These are phyloP conservation scores for Rhagophthalmus giganteus DNA, from an alignment of 2,888 invertebrate species.

Conservation along the genomic window DNA sequence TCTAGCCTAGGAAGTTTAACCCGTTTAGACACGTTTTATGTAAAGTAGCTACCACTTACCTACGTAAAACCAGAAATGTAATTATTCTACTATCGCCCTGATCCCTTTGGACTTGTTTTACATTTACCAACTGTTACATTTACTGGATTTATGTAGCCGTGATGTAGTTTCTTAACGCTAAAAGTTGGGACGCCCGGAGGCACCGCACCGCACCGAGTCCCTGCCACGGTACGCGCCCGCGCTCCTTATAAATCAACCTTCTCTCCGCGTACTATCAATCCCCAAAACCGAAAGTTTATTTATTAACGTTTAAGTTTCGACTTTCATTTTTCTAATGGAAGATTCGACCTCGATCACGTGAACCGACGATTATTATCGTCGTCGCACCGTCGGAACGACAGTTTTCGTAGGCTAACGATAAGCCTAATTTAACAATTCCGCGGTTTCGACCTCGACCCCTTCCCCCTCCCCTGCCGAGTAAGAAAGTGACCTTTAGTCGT, in stretches of 20 bases:
- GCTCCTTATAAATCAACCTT: slow-evolving; percentile 16
- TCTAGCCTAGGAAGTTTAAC: slow-evolving; percentile 29
- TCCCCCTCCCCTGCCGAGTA: no score
- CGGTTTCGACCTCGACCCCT: no score
- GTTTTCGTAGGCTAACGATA: no score
- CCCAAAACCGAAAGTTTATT: no score
- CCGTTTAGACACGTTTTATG: slow-evolving; percentile 33
- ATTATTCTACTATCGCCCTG: slow-evolving; percentile 34
- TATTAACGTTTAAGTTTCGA: no score
- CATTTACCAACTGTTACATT: slow-evolving; percentile 38
- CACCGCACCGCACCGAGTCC: slow-evolving; percentile 3
- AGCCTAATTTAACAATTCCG: no score
- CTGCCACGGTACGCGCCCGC: slow-evolving; percentile 6
- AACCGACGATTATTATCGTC: no score
- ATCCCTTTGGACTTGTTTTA: slow-evolving; percentile 39
- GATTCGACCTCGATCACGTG: no score
- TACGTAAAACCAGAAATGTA: slow-evolving; percentile 34
- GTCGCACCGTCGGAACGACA: no score
- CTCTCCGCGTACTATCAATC: no score
- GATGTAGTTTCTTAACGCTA: slow-evolving; percentile 21
- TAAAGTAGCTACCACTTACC: slow-evolving; percentile 34
- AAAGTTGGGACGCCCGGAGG: slow-evolving; percentile 17
- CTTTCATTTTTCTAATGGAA: no score
- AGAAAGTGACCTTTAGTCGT: no score
- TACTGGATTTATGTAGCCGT: slow-evolving; percentile 35